These are phyloP conservation scores for Fulica atra DNA, from an alignment of 2,113 vertebrate genomes.

Conservation along the genomic window DNA sequence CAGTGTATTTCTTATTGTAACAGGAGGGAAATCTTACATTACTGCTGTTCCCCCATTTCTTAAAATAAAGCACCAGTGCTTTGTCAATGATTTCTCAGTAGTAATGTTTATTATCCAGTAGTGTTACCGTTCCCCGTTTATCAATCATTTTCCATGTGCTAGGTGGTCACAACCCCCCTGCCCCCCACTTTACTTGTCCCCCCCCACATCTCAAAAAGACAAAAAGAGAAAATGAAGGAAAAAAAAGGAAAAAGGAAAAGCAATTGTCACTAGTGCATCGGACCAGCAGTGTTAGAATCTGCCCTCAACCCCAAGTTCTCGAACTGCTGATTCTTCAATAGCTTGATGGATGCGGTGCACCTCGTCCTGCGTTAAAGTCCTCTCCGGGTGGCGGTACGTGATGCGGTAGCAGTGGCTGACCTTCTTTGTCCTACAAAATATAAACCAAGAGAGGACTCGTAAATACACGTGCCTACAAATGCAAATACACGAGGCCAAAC, in stretches of 20 bases:
- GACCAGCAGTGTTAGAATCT: slow-evolving; percentile 73
- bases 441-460: slow-evolving; percentile 15
- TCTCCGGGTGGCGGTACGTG: slow-evolving; percentile 91
- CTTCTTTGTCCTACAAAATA: slow-evolving; percentile 80
- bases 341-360: slow-evolving; percentile 80
- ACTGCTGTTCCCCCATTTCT: background rate
- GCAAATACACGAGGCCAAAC: background rate
- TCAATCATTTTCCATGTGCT: background rate
- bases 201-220: background rate
- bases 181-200: background rate
- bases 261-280: background rate
- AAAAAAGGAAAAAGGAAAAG: background rate
- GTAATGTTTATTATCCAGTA: slow-evolving; percentile 66
- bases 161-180: background rate
- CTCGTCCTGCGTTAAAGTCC: slow-evolving; percentile 87
- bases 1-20: slow-evolving; percentile 20
- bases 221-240: background rate
- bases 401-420: slow-evolving; percentile 92
- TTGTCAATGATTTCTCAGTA: slow-evolving; percentile 42
- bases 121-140: background rate
- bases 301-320: slow-evolving; percentile 85
- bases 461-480: background rate
- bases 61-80: slow-evolving; percentile 19
- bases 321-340: slow-evolving; percentile 78
- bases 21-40: background rate